Base-by-base conservation (phyloP, 2,888 invertebrate species). In the Erebia epiphron region DNA sequence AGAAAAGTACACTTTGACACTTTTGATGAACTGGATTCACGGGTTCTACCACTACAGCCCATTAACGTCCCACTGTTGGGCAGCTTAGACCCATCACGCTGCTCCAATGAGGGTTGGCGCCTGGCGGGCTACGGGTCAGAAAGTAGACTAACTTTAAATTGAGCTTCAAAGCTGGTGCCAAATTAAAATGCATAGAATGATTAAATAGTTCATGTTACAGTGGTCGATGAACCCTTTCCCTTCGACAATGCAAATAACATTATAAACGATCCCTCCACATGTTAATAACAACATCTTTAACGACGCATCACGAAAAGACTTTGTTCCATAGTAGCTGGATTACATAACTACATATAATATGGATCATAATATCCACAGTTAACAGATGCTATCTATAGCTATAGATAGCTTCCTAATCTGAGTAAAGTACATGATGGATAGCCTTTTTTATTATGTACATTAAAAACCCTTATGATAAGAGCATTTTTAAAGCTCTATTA, bases 181-280 rank as follows among this genome's bases (percentile, higher is more conserved):
- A 21, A 57, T 21, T 57, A 13, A 18, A 21, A 16, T 60, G 60
- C 9, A 41, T 10, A 75, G 70, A 75, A 18, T 67, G 52, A 80
- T 80, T 83, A 79, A 77, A 72, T 70, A 74, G 82, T 54, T 80
- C 84, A 73, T 66, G 73, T 75, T 82, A 80, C 18, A 70, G 62
- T 85, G 86, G 87, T 71, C 67, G 68, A 65, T 68, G 74, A 81
- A 82, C 83, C 85, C 80, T 43, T 82, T 80, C 78, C 80, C 79
- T 82, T 76, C 75, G 73, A 80, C 75, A 79, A 77, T 76, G 77
- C 70, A 75, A 71, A 70, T 74, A 71, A 72, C 64, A 65, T 67
- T 73, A 72, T 50, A 26, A 35, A 13, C 18, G 43, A 61, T 61
- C 61, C 61, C 43, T 46, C 8, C 43, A 16, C 26, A 57, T 56